These are phyloP conservation scores for Galaxea fascicularis DNA, from an alignment of 92 coral and sea anemone species.

Conservation along the genomic window DNA sequence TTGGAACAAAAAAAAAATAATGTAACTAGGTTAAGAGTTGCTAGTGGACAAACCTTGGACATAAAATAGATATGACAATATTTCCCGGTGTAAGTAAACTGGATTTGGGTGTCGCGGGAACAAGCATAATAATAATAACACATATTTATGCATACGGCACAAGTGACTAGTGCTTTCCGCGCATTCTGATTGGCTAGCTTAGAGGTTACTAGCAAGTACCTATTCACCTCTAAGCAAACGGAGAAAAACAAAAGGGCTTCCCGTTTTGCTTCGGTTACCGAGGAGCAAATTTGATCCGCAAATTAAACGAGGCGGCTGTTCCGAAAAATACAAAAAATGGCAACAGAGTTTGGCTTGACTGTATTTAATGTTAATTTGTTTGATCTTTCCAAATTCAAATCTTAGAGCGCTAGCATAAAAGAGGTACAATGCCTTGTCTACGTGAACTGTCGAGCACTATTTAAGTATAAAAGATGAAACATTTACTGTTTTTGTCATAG, in stretches of 20 bases:
- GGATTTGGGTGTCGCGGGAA: too few species aligned
- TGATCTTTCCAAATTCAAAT: conserved; percentile 18
- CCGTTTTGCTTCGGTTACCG: not conserved
- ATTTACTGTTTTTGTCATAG: conserved; percentile 12
- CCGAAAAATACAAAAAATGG: conserved; percentile 26
- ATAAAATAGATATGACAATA: conserved; percentile 24
- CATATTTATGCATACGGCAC: not conserved
- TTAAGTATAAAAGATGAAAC: conserved; percentile 14
- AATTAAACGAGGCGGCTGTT: conserved; percentile 24
- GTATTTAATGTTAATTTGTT: conserved; percentile 12
- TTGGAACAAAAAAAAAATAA: too few species aligned
- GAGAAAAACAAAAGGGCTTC: not conserved
- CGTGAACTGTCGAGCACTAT: conserved; percentile 36
- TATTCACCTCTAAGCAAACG: not conserved
- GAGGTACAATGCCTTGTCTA: conserved; percentile 38
- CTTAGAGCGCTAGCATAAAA: conserved; percentile 20
- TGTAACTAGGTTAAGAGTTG: conserved; percentile 7
- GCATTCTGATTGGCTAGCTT: conserved; percentile 4
- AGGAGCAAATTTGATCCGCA: not conserved
- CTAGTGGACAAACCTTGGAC: conserved; percentile 26
- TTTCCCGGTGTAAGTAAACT: conserved; percentile 16
- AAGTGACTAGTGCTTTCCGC: not conserved
- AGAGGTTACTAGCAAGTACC: not conserved
- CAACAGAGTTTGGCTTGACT: conserved; percentile 38
- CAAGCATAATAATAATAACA: not conserved